Base-by-base conservation (phyloP, 2,113 vertebrate genomes). In the Chloroceryle aenea region DNA sequence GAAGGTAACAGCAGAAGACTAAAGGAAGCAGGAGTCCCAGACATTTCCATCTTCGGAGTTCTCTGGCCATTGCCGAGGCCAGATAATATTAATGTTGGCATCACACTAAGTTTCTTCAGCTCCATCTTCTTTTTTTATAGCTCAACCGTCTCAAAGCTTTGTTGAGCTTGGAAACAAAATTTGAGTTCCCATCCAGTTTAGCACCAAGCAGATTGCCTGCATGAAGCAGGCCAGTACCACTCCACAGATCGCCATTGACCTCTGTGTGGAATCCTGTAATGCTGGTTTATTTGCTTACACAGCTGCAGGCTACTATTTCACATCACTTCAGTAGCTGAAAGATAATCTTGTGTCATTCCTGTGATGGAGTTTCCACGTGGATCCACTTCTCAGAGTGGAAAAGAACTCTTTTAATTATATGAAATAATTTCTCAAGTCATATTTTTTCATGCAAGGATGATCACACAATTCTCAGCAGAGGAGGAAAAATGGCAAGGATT, bases 261-360 rank as follows among this genome's bases (percentile, higher is more conserved):
- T 67, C 80, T 56, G 25, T 7, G 2, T 38, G 78, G 66, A 48
- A 62, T 89, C 74, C 66, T 85, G 45, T 53, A 40, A 79, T 21
- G 19, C 85, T 85, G 81, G 9, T 82, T 48, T 73, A 5, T 52
- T 79, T 92, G 74, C 89, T 95, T 85, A 77, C 52, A 88, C 89
- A 95, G 91, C 93, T 95, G 89, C 77, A 78, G 43, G 48, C 53
- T 79, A 48, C 86, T 48, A 40, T 52, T 36, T 89, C 77, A 52
- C 48, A 76, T 53, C 81, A 64, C 15, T 72, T 73, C 15, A 2
- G 74, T 26, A 82, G 62, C 36, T 85, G 74, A 85, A 88, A 89
- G 48, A 82, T 19, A 58, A 78, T 69, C 76, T 85, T 48, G 6
- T 6, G 2, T 50, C 14, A 7, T 64, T 83, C 42, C 75, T 55